A percentile compares a stretch with the other conserved stretches of the same genome.
Conservation (phyloP, 1,140 invertebrate genomes). For the Bombus terrestris region DNA sequence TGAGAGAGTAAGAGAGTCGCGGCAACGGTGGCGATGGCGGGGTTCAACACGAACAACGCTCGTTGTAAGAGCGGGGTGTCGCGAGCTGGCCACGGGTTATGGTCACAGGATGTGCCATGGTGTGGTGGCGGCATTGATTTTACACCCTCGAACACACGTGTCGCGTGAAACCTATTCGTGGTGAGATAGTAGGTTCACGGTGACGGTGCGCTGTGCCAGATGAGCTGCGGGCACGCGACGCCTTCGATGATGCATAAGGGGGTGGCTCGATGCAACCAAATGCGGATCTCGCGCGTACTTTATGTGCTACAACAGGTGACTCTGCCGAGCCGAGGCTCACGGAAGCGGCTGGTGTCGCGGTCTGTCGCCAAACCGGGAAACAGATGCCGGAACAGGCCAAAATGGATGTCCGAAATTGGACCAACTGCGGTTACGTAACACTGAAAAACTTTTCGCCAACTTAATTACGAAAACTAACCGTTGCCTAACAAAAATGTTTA, state of each 20-base stretch:
- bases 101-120: slow-evolving; percentile 69
- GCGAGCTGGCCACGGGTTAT: slow-evolving; percentile 61
- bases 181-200: slow-evolving; percentile 75
- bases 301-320: slow-evolving; percentile 76
- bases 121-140: slow-evolving; percentile 76
- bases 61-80: slow-evolving; percentile 35
- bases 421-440: background rate
- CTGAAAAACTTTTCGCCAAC: background rate
- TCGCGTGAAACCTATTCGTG: slow-evolving; percentile 78
- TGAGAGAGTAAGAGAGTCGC: background rate
- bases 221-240: slow-evolving; percentile 79
- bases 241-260: slow-evolving; percentile 74
- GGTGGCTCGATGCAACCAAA: slow-evolving; percentile 61
- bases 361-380: slow-evolving; percentile 20
- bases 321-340: slow-evolving; percentile 25
- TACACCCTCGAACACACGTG: slow-evolving; percentile 75
- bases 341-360: slow-evolving; percentile 43
- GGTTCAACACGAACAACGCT: slow-evolving; percentile 13
- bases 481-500: background rate
- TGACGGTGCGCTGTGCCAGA: slow-evolving; percentile 72
- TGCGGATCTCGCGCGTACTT: slow-evolving; percentile 66
- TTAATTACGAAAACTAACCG: background rate
- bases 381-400: slow-evolving; percentile 29
- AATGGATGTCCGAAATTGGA: slow-evolving; percentile 21
- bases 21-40: background rate